Percentiles rank a stretch among this genome's conserved stretches.
Evolutionary conservation across 2,888 invertebrate genomes (phyloP).

Genomic region (Philonicus albiceps): DNA sequence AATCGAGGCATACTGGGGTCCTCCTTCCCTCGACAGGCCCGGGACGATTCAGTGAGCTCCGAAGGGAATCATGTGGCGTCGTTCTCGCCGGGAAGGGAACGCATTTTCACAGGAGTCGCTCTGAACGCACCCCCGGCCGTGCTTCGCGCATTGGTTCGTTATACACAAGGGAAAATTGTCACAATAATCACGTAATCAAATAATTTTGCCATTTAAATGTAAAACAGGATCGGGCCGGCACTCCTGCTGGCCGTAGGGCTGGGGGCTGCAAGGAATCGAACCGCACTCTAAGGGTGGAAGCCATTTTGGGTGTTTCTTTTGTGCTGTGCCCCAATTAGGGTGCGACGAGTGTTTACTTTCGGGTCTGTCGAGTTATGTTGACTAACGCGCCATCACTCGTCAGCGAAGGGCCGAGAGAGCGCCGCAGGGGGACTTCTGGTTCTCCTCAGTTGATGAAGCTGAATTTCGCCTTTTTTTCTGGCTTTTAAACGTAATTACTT

Average conservation of each 20-base stretch:
- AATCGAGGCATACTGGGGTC: background rate
- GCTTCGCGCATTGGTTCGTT: conserved; percentile 35
- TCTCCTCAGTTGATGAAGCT: background rate
- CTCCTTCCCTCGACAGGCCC: background rate
- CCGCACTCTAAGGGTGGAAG: conserved; percentile 42
- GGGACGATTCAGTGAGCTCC: background rate
- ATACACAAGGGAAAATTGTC: conserved; percentile 29
- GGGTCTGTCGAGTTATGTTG: conserved; percentile 31
- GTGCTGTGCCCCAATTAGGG: conserved; percentile 37
- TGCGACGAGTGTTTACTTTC: conserved; percentile 39
- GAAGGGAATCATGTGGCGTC: conserved; percentile 16
- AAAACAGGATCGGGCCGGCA: conserved; percentile 39
- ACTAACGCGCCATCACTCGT: conserved; percentile 4
- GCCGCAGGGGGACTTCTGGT: background rate
- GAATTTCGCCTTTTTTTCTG: background rate
- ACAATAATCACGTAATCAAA: conserved; percentile 47
- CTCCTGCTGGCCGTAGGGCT: background rate
- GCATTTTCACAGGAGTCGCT: background rate
- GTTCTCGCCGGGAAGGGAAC: background rate
- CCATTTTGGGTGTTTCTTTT: conserved; percentile 45
- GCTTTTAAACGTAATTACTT: background rate
- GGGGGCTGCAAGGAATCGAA: background rate
- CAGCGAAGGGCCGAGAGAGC: background rate
- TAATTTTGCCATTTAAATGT: conserved; percentile 49
- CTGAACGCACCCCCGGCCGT: background rate